Percentiles rank a stretch among this genome's conserved stretches.
Conservation (phyloP, 2,888 invertebrate species). For the Epinotia nisella region DNA sequence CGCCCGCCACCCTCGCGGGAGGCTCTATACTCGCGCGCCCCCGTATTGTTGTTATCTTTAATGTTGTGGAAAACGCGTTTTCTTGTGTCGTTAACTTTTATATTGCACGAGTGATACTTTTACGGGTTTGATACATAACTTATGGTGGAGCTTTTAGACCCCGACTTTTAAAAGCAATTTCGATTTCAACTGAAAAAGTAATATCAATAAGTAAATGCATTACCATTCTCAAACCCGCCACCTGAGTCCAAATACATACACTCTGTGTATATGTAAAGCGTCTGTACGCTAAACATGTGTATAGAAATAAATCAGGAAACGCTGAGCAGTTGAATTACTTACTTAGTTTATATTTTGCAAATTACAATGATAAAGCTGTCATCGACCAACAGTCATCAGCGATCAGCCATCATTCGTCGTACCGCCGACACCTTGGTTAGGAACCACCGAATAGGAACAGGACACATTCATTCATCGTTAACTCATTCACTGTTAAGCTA, state of each 20-base stretch:
- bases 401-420: too few species aligned
- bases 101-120: slow-evolving; percentile 85
- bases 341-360: background rate
- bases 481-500: too few species aligned
- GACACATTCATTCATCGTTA: too few species aligned
- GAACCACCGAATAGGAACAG: too few species aligned
- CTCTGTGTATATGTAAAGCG: background rate
- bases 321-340: background rate
- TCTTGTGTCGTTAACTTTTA: slow-evolving; percentile 86
- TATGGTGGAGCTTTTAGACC: slow-evolving; percentile 56
- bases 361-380: background rate
- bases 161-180: slow-evolving; percentile 46
- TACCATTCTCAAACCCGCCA: slow-evolving; percentile 15
- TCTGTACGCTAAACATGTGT: background rate
- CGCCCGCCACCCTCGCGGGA: slow-evolving; percentile 82
- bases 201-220: slow-evolving; percentile 15
- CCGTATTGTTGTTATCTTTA: slow-evolving; percentile 86
- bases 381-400: background rate
- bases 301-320: background rate
- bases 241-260: background rate
- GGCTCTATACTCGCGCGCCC: slow-evolving; percentile 84
- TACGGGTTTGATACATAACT: slow-evolving; percentile 82
- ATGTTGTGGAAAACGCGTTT: slow-evolving; percentile 86
- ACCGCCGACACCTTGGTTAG: too few species aligned
- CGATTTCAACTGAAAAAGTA: slow-evolving; percentile 32